Evolutionary conservation across 2,797 vertebrate genomes (phyloP), one percentile per base, ranked within the genome.

Genomic region (Nyctalus aviator): DNA sequence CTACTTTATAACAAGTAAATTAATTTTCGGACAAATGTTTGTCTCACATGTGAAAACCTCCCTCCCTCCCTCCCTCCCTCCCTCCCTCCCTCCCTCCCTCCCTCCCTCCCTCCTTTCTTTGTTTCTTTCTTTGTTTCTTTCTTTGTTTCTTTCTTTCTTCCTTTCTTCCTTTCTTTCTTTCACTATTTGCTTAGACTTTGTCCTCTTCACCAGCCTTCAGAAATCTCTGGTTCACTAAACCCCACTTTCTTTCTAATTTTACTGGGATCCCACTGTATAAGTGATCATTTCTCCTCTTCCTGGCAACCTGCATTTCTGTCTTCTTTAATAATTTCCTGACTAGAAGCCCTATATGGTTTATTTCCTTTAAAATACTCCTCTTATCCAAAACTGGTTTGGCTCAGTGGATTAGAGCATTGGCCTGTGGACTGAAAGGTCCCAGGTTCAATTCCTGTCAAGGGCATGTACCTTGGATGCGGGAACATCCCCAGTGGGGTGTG

Each of bases 121-220:
- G 4, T 37, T 37, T 37, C 35, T 37, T 37, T 37, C 35, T 4
- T 37, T 37, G n/a, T 37, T 37, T 37, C 35, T 37, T 37, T 37
- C 35, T 37, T 37, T 4, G 4, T 37, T 37, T 37, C 35, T 37
- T 37, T 37, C 35, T 4, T 37, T 37, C 37, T 37, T 37, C 5
- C 37, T 37, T 5, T 37, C 37, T 5, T 37, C 5, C 37, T 5
- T 37, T 37, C 37, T 5, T 37, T 37, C 37, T 5, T 37, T 37
- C 37, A 72, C 2, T 8, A 53, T 55, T 94, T 97, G 93, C 55
- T 83, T 93, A 97, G 95, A 76, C 50, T 27, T 37, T 96, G 20
- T 89, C 79, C 94, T 92, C 95, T 94, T 90, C 27, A 97, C 37
- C 62, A 96, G 37, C 15, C 55, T 97, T 94, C 83, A 64, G 18